Base-by-base conservation (phyloP, 2,113 vertebrate species). In the Aythya baeri region DNA sequence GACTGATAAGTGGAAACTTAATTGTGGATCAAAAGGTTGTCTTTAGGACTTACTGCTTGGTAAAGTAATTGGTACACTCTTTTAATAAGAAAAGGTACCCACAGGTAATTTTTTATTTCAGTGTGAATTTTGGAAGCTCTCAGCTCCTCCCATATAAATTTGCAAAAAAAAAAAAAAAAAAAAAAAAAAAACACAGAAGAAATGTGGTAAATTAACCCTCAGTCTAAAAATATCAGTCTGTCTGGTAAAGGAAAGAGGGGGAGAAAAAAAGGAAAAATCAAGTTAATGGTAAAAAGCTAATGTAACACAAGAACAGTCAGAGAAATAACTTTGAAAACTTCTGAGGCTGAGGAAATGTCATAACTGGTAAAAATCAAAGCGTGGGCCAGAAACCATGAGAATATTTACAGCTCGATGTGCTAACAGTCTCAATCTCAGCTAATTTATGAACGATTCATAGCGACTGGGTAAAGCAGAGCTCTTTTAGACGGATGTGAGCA, bases 381-480 rank as follows among this genome's bases (percentile, higher is more conserved):
- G 55, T 62, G 62, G 70, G 82, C 88, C 58, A 95, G 86, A 79
- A 95, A 80, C 14, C 5, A 79, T 4, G 7, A 76, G 94, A 89
- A 86, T 85, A 86, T 93, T 96, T 96, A 81, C 88, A 73, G 85
- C 66, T 85, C 61, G 59, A 26, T 75, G 80, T 94, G 80, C 83
- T 94, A 92, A 95, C 83, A 71, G 67, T 79, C 93, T 89, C 78
- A 73, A 63, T 89, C 77, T 50, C 57, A 92, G 90, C 81, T 94
- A 95, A 96, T 93, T 91, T 94, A 93, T 75, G 80, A 81, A 94
- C 55, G 8, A 92, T 93, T 92, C 91, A 95, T 50, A 92, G 71
- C 4, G 15, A 15, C 80, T 87, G 86, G 63, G 86, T 91, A 74
- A 93, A 94, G 71, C 68, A 83, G 63, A 92, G 55, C 29, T 73